A percentile compares a stretch with the other conserved stretches of the same genome.
These are phyloP conservation scores for Syngnathus rostellatus DNA, from an alignment of 2,797 vertebrate genomes.

Conservation along the genomic window DNA sequence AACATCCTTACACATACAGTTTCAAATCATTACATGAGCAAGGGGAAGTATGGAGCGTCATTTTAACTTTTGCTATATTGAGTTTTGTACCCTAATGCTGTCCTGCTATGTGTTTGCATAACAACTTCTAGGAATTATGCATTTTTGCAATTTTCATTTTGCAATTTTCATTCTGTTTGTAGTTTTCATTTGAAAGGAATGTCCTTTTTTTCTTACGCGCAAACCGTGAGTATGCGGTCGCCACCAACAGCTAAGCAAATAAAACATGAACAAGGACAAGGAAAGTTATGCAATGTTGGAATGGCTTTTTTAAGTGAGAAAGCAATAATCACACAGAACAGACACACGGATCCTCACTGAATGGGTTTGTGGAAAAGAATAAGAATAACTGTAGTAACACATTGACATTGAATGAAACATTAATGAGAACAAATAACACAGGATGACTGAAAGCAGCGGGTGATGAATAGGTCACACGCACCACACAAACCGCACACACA, in stretches of 20 bases:
- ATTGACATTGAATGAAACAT: too few relatives aligned
- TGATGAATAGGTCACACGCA: slow-evolving; percentile 3
- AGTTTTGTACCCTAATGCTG: too few relatives aligned
- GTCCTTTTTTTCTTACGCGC: neutral
- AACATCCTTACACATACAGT: neutral
- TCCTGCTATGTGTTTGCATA: too few relatives aligned
- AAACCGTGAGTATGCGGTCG: slow-evolving; percentile 5
- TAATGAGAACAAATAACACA: neutral
- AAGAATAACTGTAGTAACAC: neutral
- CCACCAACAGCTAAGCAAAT: slow-evolving; percentile 38
- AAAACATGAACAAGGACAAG: slow-evolving; percentile 27
- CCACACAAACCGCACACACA: neutral
- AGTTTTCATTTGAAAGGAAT: neutral
- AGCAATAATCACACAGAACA: slow-evolving; percentile 4
- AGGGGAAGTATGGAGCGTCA: neutral
- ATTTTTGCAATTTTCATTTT: too few relatives aligned
- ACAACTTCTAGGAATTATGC: too few relatives aligned
- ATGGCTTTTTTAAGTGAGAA: slow-evolving; percentile 25
- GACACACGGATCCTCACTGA: neutral
- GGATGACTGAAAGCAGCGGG: neutral
- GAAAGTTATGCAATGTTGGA: slow-evolving; percentile 39
- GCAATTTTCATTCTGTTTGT: neutral
- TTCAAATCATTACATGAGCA: neutral
- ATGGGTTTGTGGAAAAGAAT: neutral
- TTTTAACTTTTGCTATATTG: too few relatives aligned